Percentiles rank a stretch among this genome's conserved stretches.
Conservation (phyloP, 2,113 vertebrate genomes). For the Brevimyrus niger region DNA sequence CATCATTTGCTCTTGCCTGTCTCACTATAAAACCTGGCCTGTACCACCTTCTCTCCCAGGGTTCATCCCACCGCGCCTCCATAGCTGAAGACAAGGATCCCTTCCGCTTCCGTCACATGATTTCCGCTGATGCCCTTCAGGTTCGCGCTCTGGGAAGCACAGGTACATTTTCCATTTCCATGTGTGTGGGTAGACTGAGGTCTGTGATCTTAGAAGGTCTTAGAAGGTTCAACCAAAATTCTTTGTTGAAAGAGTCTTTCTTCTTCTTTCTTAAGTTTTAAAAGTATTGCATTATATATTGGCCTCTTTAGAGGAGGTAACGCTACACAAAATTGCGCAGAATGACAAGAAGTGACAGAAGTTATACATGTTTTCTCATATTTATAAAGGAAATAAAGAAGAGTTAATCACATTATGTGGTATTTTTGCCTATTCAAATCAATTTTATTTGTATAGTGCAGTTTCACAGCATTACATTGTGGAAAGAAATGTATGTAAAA, state of each 20-base stretch:
- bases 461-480: too few relatives aligned
- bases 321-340: neutral
- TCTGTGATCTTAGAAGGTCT: neutral
- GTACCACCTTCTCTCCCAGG: slow-evolving; percentile 53
- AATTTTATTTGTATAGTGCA: too few relatives aligned
- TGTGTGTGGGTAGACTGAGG: neutral
- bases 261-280: too few relatives aligned
- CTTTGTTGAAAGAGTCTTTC: neutral
- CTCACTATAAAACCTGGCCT: neutral
- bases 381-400: neutral
- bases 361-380: neutral
- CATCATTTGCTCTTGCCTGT: neutral
- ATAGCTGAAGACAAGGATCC: slow-evolving; percentile 84
- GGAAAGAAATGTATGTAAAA: too few relatives aligned
- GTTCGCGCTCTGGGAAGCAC: slow-evolving; percentile 73
- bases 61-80: slow-evolving; percentile 74
- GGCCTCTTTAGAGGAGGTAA: neutral
- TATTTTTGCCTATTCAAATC: too few relatives aligned
- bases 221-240: neutral
- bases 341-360: neutral
- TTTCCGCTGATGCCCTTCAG: slow-evolving; percentile 84
- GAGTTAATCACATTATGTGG: neutral
- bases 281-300: neutral
- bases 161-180: slow-evolving; percentile 49
- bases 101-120: slow-evolving; percentile 93